phyloP scores from a whole-genome alignment of 2,888 invertebrate species.

The Andricus curvator region DNA sequence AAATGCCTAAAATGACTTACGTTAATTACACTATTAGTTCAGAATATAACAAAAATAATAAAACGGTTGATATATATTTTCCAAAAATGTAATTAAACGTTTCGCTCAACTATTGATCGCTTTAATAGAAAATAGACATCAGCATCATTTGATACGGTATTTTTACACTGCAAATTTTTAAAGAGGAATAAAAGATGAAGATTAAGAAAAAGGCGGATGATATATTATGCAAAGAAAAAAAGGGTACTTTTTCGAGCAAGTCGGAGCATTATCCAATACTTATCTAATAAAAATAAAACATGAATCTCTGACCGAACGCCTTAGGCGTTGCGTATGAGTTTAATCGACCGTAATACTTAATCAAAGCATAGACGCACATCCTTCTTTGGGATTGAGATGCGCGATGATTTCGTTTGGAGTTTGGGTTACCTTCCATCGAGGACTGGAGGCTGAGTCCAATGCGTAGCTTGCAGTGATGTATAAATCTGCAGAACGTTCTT shows the following conservation, averaged over 20 bases:
- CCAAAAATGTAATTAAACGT: no score
- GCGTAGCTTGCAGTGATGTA: constrained; percentile 65
- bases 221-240: constrained; percentile 8
- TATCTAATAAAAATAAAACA: constrained; percentile 18
- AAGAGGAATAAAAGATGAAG: not conserved
- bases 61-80: no score
- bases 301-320: constrained; percentile 7
- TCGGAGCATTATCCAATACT: not conserved
- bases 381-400: constrained; percentile 64
- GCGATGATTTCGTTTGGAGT: constrained; percentile 51
- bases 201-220: not conserved
- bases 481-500: constrained; percentile 57
- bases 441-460: constrained; percentile 32
- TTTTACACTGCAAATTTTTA: not conserved
- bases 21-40: not conserved
- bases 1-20: not conserved
- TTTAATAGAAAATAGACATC: not conserved
- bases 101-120: not conserved
- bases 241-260: not conserved
- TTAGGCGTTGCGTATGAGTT: constrained; percentile 45
- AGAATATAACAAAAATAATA: not conserved
- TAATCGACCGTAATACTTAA: constrained; percentile 65
- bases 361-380: constrained; percentile 54
- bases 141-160: not conserved
- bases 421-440: constrained; percentile 10